Percentiles rank a stretch among this genome's conserved stretches.
phyloP scores from a whole-genome alignment of 2,797 vertebrate species.

The Thamnophis elegans region DNA sequence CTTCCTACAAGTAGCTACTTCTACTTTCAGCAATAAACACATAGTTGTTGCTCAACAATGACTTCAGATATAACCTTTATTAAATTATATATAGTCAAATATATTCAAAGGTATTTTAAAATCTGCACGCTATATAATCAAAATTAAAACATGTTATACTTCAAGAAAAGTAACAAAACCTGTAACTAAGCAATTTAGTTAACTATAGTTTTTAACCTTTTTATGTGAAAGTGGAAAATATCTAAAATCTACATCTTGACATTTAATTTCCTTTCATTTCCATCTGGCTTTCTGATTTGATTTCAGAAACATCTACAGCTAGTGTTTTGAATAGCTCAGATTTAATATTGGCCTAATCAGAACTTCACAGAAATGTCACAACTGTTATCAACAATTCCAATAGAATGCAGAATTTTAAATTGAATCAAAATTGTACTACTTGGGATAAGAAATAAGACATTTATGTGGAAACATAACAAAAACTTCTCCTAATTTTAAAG shows the following conservation, averaged over 20 bases:
- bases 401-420: slow-evolving; percentile 9
- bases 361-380: slow-evolving; percentile 29
- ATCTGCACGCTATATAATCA: neutral
- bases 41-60: neutral
- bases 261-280: slow-evolving; percentile 17
- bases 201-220: neutral
- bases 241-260: neutral
- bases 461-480: neutral
- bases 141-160: neutral
- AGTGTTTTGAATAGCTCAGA: neutral
- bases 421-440: slow-evolving; percentile 9
- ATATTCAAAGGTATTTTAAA: neutral
- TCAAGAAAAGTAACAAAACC: neutral
- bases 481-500: neutral
- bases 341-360: slow-evolving; percentile 21
- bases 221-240: neutral
- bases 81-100: neutral
- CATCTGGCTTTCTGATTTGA: slow-evolving; percentile 24
- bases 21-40: neutral
- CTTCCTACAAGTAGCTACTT: neutral
- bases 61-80: neutral
- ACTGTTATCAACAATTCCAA: slow-evolving; percentile 17
- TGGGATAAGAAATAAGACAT: neutral
- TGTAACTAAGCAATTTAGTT: neutral
- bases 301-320: neutral